A percentile compares a stretch with the other conserved stretches of the same genome.
These are phyloP conservation scores for Zapornia atra DNA, from an alignment of 2,113 vertebrate species.

Conservation along the genomic window DNA sequence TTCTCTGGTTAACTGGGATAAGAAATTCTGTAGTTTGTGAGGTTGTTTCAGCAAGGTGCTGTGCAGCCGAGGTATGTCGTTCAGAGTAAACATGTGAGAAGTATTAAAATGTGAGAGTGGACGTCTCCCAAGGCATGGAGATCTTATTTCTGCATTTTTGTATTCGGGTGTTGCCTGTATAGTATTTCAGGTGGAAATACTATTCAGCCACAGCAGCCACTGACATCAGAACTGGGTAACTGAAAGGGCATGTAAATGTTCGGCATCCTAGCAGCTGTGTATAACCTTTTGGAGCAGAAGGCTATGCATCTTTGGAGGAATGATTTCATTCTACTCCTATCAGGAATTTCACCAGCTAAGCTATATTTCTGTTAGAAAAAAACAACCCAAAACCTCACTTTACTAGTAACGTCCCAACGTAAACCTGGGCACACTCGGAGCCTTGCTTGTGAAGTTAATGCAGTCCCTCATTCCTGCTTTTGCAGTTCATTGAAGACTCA, in stretches of 20 bases:
- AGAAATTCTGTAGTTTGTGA: background rate
- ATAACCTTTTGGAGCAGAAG: background rate
- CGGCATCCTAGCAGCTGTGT: background rate
- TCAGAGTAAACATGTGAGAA: background rate
- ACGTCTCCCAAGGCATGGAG: background rate
- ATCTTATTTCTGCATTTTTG: background rate
- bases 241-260: background rate
- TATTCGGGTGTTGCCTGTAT: background rate
- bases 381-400: no score
- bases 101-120: background rate
- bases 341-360: background rate
- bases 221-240: background rate
- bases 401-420: background rate
- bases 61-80: background rate
- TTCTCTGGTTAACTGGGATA: background rate
- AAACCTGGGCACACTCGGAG: background rate
- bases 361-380: no score
- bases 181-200: background rate
- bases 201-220: background rate
- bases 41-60: background rate
- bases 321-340: background rate
- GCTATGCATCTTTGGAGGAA: background rate
- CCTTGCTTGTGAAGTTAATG: accelerated
- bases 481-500: background rate
- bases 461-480: background rate